A percentile compares a stretch with the other conserved stretches of the same genome.
These are phyloP conservation scores for Macrocentrus cingulum DNA, from an alignment of 1,140 invertebrate species.

Conservation along the genomic window DNA sequence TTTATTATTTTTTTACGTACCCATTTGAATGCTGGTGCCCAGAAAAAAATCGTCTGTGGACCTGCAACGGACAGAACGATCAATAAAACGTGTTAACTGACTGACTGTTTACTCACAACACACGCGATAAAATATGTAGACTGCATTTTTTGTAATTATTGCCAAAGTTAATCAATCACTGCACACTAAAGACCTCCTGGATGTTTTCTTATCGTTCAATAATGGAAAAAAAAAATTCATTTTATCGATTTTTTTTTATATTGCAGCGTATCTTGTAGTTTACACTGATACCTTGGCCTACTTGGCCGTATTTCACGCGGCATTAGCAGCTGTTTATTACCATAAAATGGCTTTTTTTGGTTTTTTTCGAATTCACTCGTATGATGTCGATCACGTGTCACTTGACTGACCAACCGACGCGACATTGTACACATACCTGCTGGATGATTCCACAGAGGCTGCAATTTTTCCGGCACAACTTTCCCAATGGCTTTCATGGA, in stretches of 20 bases:
- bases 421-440: slow-evolving; percentile 68
- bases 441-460: slow-evolving; percentile 88
- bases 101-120: slow-evolving; percentile 5
- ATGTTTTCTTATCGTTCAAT: not conserved
- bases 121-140: too few relatives aligned
- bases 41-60: slow-evolving; percentile 95
- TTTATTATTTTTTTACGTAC: slow-evolving; percentile 69
- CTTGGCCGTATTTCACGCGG: slow-evolving; percentile 26
- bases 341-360: slow-evolving; percentile 1
- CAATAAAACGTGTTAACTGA: slow-evolving; percentile 14
- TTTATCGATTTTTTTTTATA: not conserved
- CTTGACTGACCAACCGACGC: not conserved
- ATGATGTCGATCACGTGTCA: not conserved
- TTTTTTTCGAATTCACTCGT: slow-evolving; percentile 1
- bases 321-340: slow-evolving; percentile 19
- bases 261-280: not conserved
- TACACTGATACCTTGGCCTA: slow-evolving; percentile 32
- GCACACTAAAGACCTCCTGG: not conserved
- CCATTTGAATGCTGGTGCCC: slow-evolving; percentile 95
- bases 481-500: slow-evolving; percentile 70
- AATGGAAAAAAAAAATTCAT: not conserved
- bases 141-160: not conserved
- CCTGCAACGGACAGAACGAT: slow-evolving; percentile 64
- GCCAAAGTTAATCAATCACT: not conserved
- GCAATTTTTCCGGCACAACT: slow-evolving; percentile 74